These are phyloP conservation scores for Sorex maritimensis DNA, from an alignment of 2,797 vertebrate genomes.

Conservation along the genomic window DNA sequence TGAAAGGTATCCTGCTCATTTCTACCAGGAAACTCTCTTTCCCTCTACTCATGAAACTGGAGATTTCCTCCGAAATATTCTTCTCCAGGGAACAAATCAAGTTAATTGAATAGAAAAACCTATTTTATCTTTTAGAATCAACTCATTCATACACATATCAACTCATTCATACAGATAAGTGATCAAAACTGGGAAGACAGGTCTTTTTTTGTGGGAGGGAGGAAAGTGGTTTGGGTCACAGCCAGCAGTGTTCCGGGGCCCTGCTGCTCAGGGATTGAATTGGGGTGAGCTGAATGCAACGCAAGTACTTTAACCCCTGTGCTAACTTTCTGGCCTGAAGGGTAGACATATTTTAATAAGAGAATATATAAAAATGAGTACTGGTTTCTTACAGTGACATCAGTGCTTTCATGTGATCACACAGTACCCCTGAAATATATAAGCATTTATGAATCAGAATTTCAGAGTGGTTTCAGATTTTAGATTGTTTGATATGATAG, in stretches of 20 bases:
- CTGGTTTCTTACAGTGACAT: not conserved
- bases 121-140: slow-evolving; percentile 8
- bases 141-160: not conserved
- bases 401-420: not conserved
- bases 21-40: slow-evolving; percentile 14
- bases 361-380: not conserved
- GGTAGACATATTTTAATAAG: not conserved
- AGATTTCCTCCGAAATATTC: not conserved
- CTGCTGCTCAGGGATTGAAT: too few relatives aligned
- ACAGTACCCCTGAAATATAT: too few relatives aligned
- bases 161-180: not conserved
- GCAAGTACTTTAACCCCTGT: too few relatives aligned
- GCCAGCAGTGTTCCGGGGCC: too few relatives aligned
- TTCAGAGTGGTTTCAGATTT: slow-evolving; percentile 16
- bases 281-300: too few relatives aligned
- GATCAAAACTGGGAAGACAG: not conserved
- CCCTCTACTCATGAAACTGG: not conserved
- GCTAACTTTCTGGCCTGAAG: too few relatives aligned
- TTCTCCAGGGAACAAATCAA: not conserved
- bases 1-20: not conserved
- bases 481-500: slow-evolving; percentile 24
- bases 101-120: slow-evolving; percentile 44
- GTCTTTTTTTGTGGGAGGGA: too few relatives aligned
- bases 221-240: too few relatives aligned
- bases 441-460: not conserved